These are phyloP conservation scores for Tupiocoris notatus DNA, from an alignment of 2,888 invertebrate genomes.

Conservation along the genomic window DNA sequence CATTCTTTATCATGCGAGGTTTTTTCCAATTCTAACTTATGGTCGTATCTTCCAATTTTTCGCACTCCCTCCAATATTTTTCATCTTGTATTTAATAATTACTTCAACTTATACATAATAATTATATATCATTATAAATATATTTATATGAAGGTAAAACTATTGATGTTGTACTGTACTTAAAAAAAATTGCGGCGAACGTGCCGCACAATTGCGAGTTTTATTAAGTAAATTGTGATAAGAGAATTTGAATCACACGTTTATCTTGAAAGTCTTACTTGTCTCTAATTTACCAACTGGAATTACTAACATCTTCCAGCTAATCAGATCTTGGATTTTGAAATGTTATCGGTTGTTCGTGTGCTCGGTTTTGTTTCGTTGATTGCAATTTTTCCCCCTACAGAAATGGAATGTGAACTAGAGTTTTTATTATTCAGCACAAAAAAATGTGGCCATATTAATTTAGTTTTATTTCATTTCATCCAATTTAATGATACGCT, in stretches of 20 bases:
- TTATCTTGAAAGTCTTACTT: background rate
- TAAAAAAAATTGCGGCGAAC: conserved; percentile 13
- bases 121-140: background rate
- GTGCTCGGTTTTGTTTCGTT: background rate
- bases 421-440: conserved; percentile 16
- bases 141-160: conserved; percentile 29
- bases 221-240: background rate
- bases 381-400: background rate
- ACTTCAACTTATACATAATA: conserved; percentile 21
- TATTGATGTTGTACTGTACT: conserved; percentile 37
- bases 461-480: conserved; percentile 5
- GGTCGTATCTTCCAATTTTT: conserved; percentile 40
- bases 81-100: conserved; percentile 35
- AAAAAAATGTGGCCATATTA: conserved; percentile 17
- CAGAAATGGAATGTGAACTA: background rate
- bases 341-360: background rate
- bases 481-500: background rate
- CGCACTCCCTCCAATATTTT: conserved; percentile 39
- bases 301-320: background rate
- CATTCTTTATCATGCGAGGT: conserved; percentile 29
- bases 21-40: conserved; percentile 29
- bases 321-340: background rate
- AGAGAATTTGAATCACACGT: background rate
- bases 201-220: conserved; percentile 11
- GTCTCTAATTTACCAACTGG: background rate